Base-by-base conservation (phyloP, 2,797 vertebrate species). In the Micropoecilia bifurca region DNA sequence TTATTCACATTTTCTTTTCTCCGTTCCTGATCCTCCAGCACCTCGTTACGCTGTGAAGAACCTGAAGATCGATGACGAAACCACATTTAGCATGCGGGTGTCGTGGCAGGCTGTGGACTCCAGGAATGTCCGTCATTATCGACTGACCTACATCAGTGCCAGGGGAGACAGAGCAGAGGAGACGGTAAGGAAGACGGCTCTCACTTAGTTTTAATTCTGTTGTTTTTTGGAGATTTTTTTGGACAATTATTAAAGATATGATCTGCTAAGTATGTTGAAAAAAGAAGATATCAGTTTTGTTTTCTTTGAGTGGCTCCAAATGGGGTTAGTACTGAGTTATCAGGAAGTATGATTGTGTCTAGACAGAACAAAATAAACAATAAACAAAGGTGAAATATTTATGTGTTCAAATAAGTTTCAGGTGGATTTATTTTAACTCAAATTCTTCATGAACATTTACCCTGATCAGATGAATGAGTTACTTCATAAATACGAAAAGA, bases 51-150 rank as follows among this genome's bases (percentile, higher is more conserved):
- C 95, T 30, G 95, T 98, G 91, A 96, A 94, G 85, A 97, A 96
- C 90, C 88, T 99, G 88, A 93, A 93, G 87, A 86, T 99, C 61
- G 96, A 96, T 22, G 97, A 97, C 13, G 96, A 97, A 86, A 98
- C 98, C 33, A 96, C 97, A 28, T 98, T 95, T 85, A 99, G 98
- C 75, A 85, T 99, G 84, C 93, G 94, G 25, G 96, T 98, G 59
- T 90, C 94, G 0, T 99, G 98, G 98, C 97, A 97, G 77, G 89
- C 95, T 33, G 91, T 92, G 0, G 96, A 97, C 90, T 28, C 94
- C 86, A 85, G 86, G 41, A 95, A 89, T 0, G 91, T 97, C 74
- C 96, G 92, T 10, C 96, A 97, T 55, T 99, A 97, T 90, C 94
- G 96, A 39, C 96, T 99, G 81, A 95, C 94, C 83, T 99, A 98